These are phyloP conservation scores for Myotis myotis DNA, from an alignment of 2,797 vertebrate genomes.

Conservation along the genomic window DNA sequence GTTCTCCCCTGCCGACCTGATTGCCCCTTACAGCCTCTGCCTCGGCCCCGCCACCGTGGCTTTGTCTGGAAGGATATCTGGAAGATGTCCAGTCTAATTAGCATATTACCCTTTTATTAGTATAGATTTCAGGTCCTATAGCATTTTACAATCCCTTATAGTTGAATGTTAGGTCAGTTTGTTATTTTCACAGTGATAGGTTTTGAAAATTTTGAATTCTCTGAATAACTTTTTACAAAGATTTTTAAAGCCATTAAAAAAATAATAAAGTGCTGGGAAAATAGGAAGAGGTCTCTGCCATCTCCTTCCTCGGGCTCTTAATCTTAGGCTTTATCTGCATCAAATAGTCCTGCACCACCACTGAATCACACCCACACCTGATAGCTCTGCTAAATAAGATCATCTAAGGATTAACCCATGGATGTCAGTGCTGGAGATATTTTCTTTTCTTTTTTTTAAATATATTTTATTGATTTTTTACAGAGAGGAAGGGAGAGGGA, in stretches of 20 bases:
- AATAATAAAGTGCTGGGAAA: background rate
- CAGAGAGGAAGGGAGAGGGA: no score
- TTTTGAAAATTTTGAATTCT: constrained; percentile 44
- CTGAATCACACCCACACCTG: background rate
- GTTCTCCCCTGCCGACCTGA: no score
- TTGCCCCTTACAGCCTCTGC: no score
- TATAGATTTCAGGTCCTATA: constrained; percentile 16
- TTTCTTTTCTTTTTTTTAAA: no score
- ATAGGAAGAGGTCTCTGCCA: background rate
- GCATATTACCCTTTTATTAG: no score
- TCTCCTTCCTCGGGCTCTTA: background rate
- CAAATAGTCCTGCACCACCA: background rate
- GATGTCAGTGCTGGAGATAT: background rate
- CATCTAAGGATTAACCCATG: background rate
- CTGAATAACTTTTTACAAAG: constrained; percentile 18
- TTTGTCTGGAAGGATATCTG: no score
- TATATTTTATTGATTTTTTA: no score
- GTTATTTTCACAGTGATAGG: constrained; percentile 27
- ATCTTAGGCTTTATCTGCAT: background rate
- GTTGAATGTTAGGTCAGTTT: constrained; percentile 44
- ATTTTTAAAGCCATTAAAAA: constrained; percentile 12
- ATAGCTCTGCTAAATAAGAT: constrained; percentile 24
- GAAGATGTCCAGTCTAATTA: no score
- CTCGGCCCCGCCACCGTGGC: no score
- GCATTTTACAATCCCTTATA: constrained; percentile 27